Evolutionary conservation across 2,113 vertebrate species (phyloP).

Genomic region (Cyanoramphus novaezelandiae): DNA sequence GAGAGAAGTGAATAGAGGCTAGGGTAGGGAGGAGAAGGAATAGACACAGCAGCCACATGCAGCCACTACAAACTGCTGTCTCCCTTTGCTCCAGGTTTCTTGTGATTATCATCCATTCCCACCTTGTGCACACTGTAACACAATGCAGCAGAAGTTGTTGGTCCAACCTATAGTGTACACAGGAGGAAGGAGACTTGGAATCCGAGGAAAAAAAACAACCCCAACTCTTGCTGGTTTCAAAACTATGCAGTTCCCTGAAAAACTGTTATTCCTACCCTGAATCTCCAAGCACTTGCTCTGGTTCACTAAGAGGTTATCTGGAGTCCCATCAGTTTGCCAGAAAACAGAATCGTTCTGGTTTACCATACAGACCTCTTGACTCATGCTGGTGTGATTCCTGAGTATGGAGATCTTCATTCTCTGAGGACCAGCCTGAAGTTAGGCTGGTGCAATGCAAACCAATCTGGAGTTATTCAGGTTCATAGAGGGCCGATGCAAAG

Average conservation of each 20-base stretch:
- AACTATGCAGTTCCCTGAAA: constrained; percentile 3
- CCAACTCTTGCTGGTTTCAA: constrained; percentile 2
- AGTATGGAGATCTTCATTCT: constrained; percentile 9
- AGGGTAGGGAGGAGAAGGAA: not conserved
- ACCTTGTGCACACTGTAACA: not conserved
- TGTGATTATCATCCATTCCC: not conserved
- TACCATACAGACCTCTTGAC: constrained; percentile 36
- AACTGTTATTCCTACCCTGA: not conserved
- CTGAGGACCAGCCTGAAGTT: constrained; percentile 18
- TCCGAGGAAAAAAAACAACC: not conserved
- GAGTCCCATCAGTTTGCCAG: not conserved
- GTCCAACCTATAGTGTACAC: not conserved
- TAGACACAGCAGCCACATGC: not conserved
- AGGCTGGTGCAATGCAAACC: not conserved
- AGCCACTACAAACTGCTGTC: not conserved
- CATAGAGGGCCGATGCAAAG: constrained; percentile 16
- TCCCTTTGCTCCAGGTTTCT: not conserved
- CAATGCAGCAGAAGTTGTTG: not conserved
- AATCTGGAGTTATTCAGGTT: constrained; percentile 14
- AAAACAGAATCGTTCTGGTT: not conserved
- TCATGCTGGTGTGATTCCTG: constrained; percentile 22
- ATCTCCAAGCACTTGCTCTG: not conserved
- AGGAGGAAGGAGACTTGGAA: not conserved
- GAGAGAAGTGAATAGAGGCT: not conserved
- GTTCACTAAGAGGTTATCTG: not conserved